These are phyloP conservation scores for Pangasius djambal DNA, from an alignment of 2,797 vertebrate genomes.

Conservation along the genomic window DNA sequence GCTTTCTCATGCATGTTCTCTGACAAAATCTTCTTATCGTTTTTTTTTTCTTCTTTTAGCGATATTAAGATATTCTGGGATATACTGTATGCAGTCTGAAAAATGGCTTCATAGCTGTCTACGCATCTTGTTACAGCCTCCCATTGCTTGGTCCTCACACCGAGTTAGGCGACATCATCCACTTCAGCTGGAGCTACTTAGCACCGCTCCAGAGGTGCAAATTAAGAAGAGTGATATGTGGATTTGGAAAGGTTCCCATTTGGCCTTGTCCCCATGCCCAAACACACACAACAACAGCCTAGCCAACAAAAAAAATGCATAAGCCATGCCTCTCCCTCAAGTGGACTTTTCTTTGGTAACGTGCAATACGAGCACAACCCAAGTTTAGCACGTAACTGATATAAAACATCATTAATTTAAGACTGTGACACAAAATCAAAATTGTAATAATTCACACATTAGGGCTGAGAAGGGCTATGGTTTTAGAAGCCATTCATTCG, in stretches of 20 bases:
- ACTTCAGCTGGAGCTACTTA: slow-evolving; percentile 45
- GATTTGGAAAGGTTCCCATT: slow-evolving; percentile 40
- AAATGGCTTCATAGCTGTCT: background rate
- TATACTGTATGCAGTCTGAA: background rate
- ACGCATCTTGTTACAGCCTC: background rate
- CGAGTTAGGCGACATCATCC: background rate
- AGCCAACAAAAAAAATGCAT: background rate
- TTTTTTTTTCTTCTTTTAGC: background rate
- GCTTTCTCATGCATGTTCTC: background rate
- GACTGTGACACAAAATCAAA: background rate
- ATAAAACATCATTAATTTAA: background rate
- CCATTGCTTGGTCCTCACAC: background rate
- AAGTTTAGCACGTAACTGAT: background rate
- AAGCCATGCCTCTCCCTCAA: slow-evolving; percentile 25
- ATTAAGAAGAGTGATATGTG: slow-evolving; percentile 42
- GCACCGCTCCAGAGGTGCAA: slow-evolving; percentile 47
- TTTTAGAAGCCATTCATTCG: background rate
- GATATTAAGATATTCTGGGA: background rate
- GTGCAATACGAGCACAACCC: background rate
- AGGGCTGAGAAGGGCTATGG: background rate
- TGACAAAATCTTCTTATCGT: background rate
- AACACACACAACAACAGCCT: slow-evolving; percentile 14
- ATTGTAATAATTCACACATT: background rate
- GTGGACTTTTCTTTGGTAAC: slow-evolving; percentile 16
- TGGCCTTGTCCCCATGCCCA: background rate